Evolutionary conservation across 2,797 vertebrate species (phyloP), one percentile per base, ranked within the genome.

Genomic region (Clamator glandarius): DNA sequence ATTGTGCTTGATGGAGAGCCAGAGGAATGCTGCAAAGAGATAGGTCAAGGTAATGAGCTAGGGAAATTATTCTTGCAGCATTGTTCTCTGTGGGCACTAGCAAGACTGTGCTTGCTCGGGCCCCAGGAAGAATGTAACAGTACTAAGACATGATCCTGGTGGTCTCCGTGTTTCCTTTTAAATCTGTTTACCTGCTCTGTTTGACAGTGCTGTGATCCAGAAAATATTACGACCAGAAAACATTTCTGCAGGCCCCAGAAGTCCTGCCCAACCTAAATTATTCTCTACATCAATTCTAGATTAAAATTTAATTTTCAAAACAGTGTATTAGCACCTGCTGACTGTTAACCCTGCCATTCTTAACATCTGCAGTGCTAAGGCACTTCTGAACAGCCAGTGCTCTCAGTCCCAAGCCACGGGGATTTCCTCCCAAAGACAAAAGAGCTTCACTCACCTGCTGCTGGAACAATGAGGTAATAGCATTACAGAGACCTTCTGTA

Each of bases 381-480:
- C 41, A 77, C 67, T 92, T 80, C 72, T 55, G 48, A 86, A 74
- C 26, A 29, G 68, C 31, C 68, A 19, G 23, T 33, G 26, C 3
- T 31, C 67, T 74, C 58, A 13, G 26, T 75, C 66, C 55, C 58
- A 62, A 70, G 20, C 54, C 67, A 79, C 73, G 55, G 89, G 58
- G 69, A 44, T 73, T 85, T 92, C 28, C 55, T 88, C 51, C 62
- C 41, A 46, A 59, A 80, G 54, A 93, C 92, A 90, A 90, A 90
- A 84, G 62, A 82, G 39, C 35, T 42, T 62, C 35, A 24, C 57
- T 94, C 84, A 85, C 89, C 93, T 92, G 78, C 51, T 85, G 36
- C 69, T 70, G 33, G 29, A 42, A 93, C 85, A 94, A 89, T 55
- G 51, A 61, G 41, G 39, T 46, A 85, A 92, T 55, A 68, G 54